Evolutionary conservation across 2,113 vertebrate genomes (phyloP), one percentile per base, ranked within the genome.

Genomic region (Pluvianellus socialis): DNA sequence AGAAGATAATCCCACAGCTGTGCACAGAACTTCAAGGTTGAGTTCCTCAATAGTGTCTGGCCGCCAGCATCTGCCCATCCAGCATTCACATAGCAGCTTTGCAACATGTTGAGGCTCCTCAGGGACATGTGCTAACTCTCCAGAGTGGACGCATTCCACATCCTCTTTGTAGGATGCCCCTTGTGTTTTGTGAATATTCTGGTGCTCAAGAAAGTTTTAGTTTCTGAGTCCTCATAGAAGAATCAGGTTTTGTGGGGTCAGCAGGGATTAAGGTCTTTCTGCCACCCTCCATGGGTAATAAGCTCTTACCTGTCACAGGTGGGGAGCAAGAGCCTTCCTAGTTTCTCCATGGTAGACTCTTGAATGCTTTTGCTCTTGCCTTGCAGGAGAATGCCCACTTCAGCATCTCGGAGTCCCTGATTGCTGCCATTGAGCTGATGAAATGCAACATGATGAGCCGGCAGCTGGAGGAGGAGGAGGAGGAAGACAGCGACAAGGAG

Each of bases 391-490:
- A 99, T 3, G 99, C 99, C 71, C 99, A 99, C 97, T 99, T 99
- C 95, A 99, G 99, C 96, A 99, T 99, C 96, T 99, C 99, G 0
- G 99, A 99, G 97, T 99, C 99, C 5, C 98, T 99, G 21, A 99
- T 99, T 0, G 99, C 99, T 9, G 99, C 99, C 95, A 99, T 99
- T 20, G 99, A 99, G 97, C 98, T 99, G 74, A 99, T 99, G 99
- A 99, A 99, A 89, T 99, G 99, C 97, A 99, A 99, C 97, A 98
- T 99, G 98, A 98, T 98, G 96, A 98, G 95, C 82, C 98, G 98
- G 59, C 98, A 97, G 74, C 97, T 98, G 75, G 99, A 99, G 53
- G 98, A 98, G 63, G 99, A 98, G 63, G 99, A 99, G 80, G 99
- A 99, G 13, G 97, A 98, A 13, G 98, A 98, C 71, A 99, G 99